Percentiles rank a stretch among this genome's conserved stretches.
Conservation (phyloP, 2,888 invertebrate species). For the Neoitamus cyanurus region DNA sequence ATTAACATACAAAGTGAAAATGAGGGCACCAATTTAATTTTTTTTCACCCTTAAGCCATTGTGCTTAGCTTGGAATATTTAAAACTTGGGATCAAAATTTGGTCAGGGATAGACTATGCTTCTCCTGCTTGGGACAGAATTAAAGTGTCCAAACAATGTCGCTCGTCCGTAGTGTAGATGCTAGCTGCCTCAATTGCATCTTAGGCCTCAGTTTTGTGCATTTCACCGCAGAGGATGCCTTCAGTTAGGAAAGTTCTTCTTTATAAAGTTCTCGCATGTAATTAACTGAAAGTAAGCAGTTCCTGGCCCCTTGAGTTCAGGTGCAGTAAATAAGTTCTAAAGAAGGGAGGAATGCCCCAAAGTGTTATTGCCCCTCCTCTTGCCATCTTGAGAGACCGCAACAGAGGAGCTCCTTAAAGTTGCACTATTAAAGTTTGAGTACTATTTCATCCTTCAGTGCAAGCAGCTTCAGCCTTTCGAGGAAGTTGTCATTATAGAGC, state of each 20-base stretch:
- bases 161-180: background rate
- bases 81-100: background rate
- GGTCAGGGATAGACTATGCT: background rate
- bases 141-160: background rate
- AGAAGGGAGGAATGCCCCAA: background rate
- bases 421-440: constrained; percentile 28
- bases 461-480: constrained; percentile 4
- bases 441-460: background rate
- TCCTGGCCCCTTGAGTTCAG: background rate
- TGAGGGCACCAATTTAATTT: background rate
- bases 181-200: background rate
- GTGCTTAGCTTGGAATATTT: background rate
- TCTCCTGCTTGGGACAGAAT: background rate
- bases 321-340: constrained; percentile 24
- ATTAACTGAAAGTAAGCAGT: constrained; percentile 26
- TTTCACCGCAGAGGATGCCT: background rate
- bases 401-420: constrained; percentile 22
- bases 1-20: background rate
- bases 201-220: background rate
- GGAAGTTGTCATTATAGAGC: constrained; percentile 24
- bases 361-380: constrained; percentile 19
- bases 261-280: background rate
- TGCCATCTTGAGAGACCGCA: constrained; percentile 2
- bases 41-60: too few species aligned
- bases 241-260: background rate